These are phyloP conservation scores for Gymnopithys bicolor DNA, from an alignment of 2,797 vertebrate species.

Conservation along the genomic window DNA sequence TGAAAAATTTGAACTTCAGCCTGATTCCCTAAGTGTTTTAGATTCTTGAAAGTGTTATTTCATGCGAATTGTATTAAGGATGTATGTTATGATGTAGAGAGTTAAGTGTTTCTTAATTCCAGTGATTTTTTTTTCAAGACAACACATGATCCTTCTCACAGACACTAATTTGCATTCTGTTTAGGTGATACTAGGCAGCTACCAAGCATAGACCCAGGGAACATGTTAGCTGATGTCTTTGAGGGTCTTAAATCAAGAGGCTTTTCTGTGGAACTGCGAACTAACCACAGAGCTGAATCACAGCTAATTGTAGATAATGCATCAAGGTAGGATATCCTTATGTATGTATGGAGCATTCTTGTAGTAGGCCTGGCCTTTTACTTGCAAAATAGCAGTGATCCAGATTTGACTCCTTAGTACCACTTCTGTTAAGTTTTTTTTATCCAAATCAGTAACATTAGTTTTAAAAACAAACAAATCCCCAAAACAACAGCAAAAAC, in stretches of 20 bases:
- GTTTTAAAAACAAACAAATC: neutral
- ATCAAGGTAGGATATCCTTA: conserved; percentile 74
- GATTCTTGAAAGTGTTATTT: neutral
- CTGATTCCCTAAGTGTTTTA: neutral
- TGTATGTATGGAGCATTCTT: neutral
- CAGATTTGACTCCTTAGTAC: neutral
- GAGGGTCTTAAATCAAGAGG: conserved; percentile 71
- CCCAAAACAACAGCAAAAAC: neutral
- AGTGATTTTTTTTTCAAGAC: neutral
- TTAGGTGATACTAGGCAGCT: conserved; percentile 86
- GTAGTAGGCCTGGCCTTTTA: neutral
- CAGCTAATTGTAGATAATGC: conserved; percentile 85
- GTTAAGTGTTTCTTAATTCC: neutral
- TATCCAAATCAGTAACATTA: neutral
- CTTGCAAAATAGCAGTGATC: neutral
- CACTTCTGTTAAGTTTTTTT: neutral
- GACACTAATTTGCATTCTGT: neutral
- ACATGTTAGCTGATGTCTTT: conserved; percentile 82
- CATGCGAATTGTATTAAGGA: neutral
- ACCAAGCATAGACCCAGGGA: conserved; percentile 87
- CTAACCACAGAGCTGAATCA: conserved; percentile 86
- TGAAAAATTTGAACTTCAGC: neutral
- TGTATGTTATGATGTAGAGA: neutral
- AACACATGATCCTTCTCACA: neutral
- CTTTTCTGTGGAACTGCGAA: conserved; percentile 82